Percentiles rank a stretch among this genome's conserved stretches.
Conservation (phyloP, 1,140 invertebrate species). For the Anoplolepis gracilipes region DNA sequence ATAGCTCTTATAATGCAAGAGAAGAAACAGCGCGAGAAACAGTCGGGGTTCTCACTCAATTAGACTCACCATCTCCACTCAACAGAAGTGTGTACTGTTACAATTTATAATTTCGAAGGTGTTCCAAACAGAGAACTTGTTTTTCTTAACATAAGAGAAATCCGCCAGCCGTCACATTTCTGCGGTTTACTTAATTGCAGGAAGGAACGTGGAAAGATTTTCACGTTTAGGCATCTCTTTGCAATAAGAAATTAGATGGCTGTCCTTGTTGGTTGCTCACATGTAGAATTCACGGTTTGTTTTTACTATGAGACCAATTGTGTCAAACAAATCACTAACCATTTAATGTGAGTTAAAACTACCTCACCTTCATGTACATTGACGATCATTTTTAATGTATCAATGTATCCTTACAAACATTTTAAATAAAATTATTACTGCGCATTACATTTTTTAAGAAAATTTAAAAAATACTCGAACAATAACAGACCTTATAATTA, state of each 20-base stretch:
- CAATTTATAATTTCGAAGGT: constrained; percentile 20
- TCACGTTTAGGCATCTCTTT: background rate
- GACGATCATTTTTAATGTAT: too few relatives aligned
- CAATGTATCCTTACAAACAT: too few relatives aligned
- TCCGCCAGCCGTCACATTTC: constrained; percentile 28
- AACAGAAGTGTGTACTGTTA: constrained; percentile 8
- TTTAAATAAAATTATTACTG: too few relatives aligned
- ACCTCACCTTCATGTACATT: too few relatives aligned
- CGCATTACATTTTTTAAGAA: too few relatives aligned
- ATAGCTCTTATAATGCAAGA: background rate
- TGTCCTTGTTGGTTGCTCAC: background rate
- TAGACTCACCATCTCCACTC: background rate
- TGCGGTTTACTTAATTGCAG: constrained; percentile 18
- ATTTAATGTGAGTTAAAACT: too few relatives aligned
- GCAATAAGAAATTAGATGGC: background rate
- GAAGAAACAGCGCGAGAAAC: background rate
- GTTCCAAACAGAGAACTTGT: background rate
- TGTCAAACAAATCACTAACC: too few relatives aligned
- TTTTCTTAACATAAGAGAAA: constrained; percentile 34
- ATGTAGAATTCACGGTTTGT: background rate
- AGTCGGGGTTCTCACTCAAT: constrained; percentile 11
- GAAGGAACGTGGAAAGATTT: background rate
- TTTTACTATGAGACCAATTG: background rate
- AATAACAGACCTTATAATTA: too few relatives aligned
- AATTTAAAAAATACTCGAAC: too few relatives aligned